Evolutionary conservation across 2,797 vertebrate species (phyloP).

Genomic region (Lophotriccus pileatus): DNA sequence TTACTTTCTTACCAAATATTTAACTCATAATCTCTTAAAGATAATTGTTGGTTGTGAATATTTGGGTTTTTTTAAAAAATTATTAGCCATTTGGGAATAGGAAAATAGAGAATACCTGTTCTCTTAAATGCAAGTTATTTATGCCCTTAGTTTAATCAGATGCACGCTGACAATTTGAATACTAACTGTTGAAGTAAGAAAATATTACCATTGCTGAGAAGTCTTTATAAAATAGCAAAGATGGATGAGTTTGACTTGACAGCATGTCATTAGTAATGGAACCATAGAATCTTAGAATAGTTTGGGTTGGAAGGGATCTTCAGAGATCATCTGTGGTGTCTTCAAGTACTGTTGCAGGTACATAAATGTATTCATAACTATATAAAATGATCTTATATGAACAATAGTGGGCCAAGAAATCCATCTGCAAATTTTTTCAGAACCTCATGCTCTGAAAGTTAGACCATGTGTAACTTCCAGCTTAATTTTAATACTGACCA

Average conservation of each 20-base stretch:
- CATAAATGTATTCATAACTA: background rate
- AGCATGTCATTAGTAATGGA: background rate
- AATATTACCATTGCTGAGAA: background rate
- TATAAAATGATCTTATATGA: background rate
- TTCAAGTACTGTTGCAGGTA: background rate
- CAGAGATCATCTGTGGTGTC: background rate
- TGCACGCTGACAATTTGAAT: background rate
- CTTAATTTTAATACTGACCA: background rate
- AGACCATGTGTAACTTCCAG: background rate
- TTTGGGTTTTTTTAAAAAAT: background rate
- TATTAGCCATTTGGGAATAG: background rate
- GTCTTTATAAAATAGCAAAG: background rate
- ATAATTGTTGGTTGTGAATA: background rate
- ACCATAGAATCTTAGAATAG: background rate
- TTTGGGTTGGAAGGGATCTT: background rate
- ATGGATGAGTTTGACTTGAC: background rate
- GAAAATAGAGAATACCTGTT: background rate
- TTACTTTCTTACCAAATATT: background rate
- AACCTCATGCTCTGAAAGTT: background rate
- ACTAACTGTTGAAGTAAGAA: background rate
- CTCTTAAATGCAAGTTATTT: background rate
- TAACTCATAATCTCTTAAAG: background rate
- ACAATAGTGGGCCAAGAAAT: background rate
- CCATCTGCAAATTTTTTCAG: background rate
- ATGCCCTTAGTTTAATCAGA: background rate